Base-by-base conservation (phyloP, 1,140 invertebrate species). In the Macrobrachium nipponense region DNA sequence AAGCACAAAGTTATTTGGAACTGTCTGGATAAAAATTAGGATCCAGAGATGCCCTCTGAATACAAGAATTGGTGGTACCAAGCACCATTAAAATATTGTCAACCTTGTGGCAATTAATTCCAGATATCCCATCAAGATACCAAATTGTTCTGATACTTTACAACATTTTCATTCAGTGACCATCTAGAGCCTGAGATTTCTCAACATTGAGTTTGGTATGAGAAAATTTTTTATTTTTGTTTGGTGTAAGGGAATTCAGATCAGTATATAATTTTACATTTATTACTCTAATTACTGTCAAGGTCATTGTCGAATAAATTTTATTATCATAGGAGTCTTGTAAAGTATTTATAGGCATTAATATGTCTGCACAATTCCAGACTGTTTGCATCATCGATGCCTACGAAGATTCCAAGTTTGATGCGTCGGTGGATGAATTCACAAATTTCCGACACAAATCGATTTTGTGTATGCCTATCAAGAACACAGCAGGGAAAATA, bases 381-480 rank as follows among this genome's bases (percentile, higher is more conserved):
- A 97, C 96, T 18, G 94, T 97, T 23, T 97, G 96, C 90, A 96
- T 97, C 88, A 92, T 94, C 36, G 96, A 98, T 91, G 97, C 97
- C 17, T 98, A 99, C 90, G 94, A 95, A 82, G 98, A 99, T 91
- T 92, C 95, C 44, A 94, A 97, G 85, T 99, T 99, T 92, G 98
- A 99, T 92, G 93, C 95, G 14, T 94, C 93, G 11, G 96, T 97
- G 0, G 96, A 97, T 90, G 94, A 95, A 77, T 94, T 93, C 51
- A 94, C 93, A 11, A 93, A 93, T 68, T 97, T 97, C 91, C 94
- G 93, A 89, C 96, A 97, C 91, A 94, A 94, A 89, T 96, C 94
- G 43, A 96, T 98, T 78, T 93, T 98, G 5, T 97, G 96, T 90
- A 97, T 97, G 96, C 96, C 97, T 14, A 97, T 98, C 84, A 96